Percentiles rank a stretch among this genome's conserved stretches.
Evolutionary conservation across 1,140 invertebrate genomes (phyloP).

Genomic region (Leptinotarsa lineolata): DNA sequence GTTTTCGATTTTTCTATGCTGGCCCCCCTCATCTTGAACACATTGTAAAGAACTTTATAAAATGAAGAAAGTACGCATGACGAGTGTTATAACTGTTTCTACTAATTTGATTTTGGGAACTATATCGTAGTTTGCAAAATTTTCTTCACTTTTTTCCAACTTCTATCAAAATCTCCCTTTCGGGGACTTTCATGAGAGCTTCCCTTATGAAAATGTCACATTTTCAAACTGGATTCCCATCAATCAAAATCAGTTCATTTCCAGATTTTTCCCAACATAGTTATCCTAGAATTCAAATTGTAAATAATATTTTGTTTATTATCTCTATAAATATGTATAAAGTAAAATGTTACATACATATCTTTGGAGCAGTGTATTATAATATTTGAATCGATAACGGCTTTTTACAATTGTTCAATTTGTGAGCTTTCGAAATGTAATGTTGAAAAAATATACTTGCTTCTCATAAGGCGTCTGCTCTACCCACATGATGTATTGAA

Average conservation of each 20-base stretch:
- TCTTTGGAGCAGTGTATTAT: conserved; percentile 49
- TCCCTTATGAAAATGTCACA: too few species aligned
- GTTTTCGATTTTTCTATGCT: too few species aligned
- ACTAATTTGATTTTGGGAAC: too few species aligned
- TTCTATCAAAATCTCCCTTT: too few species aligned
- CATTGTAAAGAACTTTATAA: too few species aligned
- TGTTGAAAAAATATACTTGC: conserved; percentile 47
- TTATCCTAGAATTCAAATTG: conserved; percentile 33
- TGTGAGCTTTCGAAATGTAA: conserved; percentile 35
- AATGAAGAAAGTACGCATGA: too few species aligned
- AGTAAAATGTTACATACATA: conserved; percentile 44
- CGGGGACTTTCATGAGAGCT: too few species aligned
- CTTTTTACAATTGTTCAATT: conserved; percentile 32
- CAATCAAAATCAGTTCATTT: not conserved
- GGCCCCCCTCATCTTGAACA: too few species aligned
- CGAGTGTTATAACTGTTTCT: too few species aligned
- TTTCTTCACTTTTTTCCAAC: too few species aligned
- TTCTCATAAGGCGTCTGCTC: conserved; percentile 53
- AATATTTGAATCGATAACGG: conserved; percentile 27
- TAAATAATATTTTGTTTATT: conserved; percentile 36
- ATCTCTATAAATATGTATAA: conserved; percentile 32
- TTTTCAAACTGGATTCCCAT: too few species aligned
- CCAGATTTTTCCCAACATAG: not conserved
- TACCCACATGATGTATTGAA: conserved; percentile 50
- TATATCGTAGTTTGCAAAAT: too few species aligned